Base-by-base conservation (phyloP, 1,140 invertebrate species). In the Trachymyrmex cornetzi region DNA sequence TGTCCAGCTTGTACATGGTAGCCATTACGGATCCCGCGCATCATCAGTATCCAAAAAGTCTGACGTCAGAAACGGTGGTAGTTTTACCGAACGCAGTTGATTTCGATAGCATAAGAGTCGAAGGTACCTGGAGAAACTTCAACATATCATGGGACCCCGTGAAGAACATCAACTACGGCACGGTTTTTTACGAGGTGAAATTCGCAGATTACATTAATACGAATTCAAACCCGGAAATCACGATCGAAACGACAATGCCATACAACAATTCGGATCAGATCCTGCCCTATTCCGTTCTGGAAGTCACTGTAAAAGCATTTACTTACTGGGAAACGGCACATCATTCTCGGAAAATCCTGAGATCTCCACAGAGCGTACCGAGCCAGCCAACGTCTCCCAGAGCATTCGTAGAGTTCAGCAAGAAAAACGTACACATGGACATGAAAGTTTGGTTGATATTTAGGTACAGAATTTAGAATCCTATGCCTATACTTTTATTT, bases 181-280 rank as follows among this genome's bases (percentile, higher is more conserved):
- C 96, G 12, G 96, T 99, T 0, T 98, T 97, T 89, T 99, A 99
- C 92, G 97, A 98, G 94, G 96, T 98, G 30, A 97, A 97, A 91
- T 96, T 98, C 59, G 95, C 91, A 2, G 94, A 95, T 88, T 93
- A 94, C 12, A 94, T 94, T 11, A 95, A 95, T 55, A 94, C 93
- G 0, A 93, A 95, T 84, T 92, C 92, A 0, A 94, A 94, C 64
- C 87, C 94, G 1, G 92, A 94, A 75, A 94, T 93, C 34, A 95
- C 94, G 0, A 95, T 88, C 2, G 92, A 94, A 72, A 95, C 93
- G 34, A 89, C 92, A 27, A 94, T 96, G 77, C 87, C 93, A 0
- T 95, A 95, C 82, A 94, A 95, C n/a, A 95, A 94, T 88, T 94
- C 95, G 0, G 94, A 95, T 91, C 90, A 93, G 22, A 95, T 98